phyloP scores from a whole-genome alignment of 1,140 invertebrate genomes.

The Chironomus tepperi region DNA sequence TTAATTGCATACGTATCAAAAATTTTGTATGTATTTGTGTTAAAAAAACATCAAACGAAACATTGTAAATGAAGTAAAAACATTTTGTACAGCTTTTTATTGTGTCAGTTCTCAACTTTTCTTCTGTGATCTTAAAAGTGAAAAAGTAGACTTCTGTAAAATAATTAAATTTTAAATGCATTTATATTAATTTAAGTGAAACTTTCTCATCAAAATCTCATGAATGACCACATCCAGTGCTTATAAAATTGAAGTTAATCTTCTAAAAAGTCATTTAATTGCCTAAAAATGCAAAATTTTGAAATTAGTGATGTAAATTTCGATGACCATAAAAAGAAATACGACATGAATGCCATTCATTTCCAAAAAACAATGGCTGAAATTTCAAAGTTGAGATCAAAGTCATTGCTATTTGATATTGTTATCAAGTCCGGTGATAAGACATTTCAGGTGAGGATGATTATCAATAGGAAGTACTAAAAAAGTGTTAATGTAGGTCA shows the following conservation, averaged over 20 bases:
- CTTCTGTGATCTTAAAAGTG: not conserved
- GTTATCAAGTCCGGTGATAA: not conserved
- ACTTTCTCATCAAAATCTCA: not conserved
- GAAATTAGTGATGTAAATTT: not conserved
- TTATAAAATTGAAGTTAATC: not conserved
- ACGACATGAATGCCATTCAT: not conserved
- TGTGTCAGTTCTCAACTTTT: not conserved
- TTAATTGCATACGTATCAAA: too few species aligned
- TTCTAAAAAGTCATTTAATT: not conserved
- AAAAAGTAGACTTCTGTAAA: not conserved
- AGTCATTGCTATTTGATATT: not conserved
- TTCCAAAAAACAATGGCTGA: not conserved
- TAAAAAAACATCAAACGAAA: too few species aligned
- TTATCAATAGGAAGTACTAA: not conserved
- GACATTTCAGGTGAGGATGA: conserved; percentile 10
- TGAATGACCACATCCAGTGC: not conserved
- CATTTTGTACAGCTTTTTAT: not conserved
- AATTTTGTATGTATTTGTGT: too few species aligned
- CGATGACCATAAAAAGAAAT: not conserved
- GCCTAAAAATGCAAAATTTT: not conserved
- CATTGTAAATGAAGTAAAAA: too few species aligned
- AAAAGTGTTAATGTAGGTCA: conserved; percentile 16
- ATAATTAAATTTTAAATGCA: not conserved
- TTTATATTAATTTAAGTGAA: not conserved
- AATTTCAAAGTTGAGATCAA: not conserved